Conservation (phyloP, 2,797 vertebrate genomes). For the Spea hammondii region DNA sequence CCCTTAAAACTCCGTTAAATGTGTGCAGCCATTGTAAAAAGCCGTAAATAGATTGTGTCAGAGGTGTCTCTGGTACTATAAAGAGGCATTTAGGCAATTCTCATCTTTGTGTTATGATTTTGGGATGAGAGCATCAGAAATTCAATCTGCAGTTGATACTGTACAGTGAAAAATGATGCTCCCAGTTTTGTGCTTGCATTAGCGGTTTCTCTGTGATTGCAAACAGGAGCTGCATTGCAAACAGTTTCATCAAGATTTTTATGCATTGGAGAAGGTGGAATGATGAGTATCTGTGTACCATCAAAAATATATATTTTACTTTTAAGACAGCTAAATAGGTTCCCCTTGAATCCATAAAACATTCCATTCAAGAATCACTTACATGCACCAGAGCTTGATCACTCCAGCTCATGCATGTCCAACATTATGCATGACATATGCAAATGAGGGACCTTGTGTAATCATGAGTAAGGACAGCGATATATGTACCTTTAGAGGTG, state of each 20-base stretch:
- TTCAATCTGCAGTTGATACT: neutral
- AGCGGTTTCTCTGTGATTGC: neutral
- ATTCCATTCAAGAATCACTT: too few relatives aligned
- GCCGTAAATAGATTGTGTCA: slow-evolving; percentile 7
- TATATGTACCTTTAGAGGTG: too few relatives aligned
- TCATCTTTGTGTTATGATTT: slow-evolving; percentile 17
- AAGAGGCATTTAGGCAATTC: slow-evolving; percentile 19
- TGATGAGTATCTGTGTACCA: neutral
- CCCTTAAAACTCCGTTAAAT: slow-evolving; percentile 7
- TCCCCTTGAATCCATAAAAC: too few relatives aligned
- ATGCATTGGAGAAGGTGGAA: neutral
- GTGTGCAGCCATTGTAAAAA: slow-evolving; percentile 1
- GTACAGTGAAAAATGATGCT: slow-evolving; percentile 4
- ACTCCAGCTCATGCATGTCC: too few relatives aligned
- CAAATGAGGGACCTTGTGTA: too few relatives aligned
- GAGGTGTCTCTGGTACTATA: slow-evolving; percentile 4
- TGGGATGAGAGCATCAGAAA: slow-evolving; percentile 1
- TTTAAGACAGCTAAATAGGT: neutral
- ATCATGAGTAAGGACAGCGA: too few relatives aligned
- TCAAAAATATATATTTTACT: neutral
- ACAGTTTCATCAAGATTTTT: neutral
- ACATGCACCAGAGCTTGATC: too few relatives aligned
- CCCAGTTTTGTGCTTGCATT: slow-evolving; percentile 9
- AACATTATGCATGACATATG: too few relatives aligned
- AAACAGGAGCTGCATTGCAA: neutral